Percentiles rank a stretch among this genome's conserved stretches.
Evolutionary conservation across 2,113 vertebrate genomes (phyloP).

Genomic region (Sinocyclocheilus anophthalmus): DNA sequence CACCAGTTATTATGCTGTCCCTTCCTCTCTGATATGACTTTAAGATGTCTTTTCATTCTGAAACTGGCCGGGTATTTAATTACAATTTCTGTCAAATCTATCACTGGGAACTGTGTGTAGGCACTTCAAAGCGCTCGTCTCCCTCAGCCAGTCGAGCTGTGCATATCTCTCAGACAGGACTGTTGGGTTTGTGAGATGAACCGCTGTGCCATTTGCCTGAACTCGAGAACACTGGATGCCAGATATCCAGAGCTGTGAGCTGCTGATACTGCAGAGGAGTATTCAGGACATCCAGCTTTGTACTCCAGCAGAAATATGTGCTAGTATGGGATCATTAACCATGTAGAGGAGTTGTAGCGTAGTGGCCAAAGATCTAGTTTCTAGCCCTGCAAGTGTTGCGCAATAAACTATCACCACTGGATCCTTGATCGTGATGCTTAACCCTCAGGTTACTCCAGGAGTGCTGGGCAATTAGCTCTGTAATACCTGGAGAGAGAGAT

Average conservation of each 20-base stretch:
- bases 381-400: not conserved
- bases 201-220: constrained; percentile 15
- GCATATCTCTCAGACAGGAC: constrained; percentile 12
- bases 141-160: not conserved
- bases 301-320: not conserved
- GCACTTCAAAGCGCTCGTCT: constrained; percentile 49
- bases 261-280: constrained; percentile 11
- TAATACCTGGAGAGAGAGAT: not conserved
- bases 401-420: not conserved
- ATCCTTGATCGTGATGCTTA: not conserved
- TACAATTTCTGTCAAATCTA: constrained; percentile 67
- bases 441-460: not conserved
- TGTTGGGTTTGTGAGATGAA: not conserved
- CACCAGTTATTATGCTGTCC: not conserved
- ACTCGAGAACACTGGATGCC: not conserved
- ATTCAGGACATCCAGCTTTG: constrained; percentile 1
- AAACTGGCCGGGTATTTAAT: constrained; percentile 68
- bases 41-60: constrained; percentile 20
- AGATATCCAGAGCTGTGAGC: constrained; percentile 28
- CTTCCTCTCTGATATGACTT: not conserved
- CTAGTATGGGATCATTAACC: not conserved
- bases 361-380: not conserved
- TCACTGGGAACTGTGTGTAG: constrained; percentile 65
- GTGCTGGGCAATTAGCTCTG: not conserved
- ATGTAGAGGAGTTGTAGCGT: not conserved